These are phyloP conservation scores for Taphrorychus bicolor DNA, from an alignment of 2,888 invertebrate species.

Conservation along the genomic window DNA sequence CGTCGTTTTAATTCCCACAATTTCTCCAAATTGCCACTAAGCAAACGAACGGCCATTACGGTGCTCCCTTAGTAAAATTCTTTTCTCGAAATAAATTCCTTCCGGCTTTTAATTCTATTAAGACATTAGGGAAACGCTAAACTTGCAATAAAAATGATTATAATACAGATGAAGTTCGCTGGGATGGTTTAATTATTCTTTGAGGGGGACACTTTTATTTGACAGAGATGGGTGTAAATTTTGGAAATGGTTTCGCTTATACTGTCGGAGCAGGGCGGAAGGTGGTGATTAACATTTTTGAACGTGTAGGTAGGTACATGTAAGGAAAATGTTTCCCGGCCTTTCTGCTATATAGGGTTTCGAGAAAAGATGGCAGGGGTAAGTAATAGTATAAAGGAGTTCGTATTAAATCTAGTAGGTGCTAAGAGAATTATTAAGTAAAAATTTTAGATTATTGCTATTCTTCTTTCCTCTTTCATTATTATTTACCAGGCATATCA, in stretches of 20 bases:
- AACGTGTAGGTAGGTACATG: conserved; percentile 13
- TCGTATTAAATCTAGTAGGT: too few species aligned
- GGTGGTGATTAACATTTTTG: conserved; percentile 29
- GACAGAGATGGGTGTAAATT: conserved; percentile 31
- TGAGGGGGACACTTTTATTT: conserved; percentile 35
- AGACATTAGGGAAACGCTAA: conserved; percentile 25
- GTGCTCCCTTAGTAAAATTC: conserved; percentile 21
- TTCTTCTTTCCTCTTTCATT: too few species aligned
- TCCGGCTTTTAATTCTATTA: conserved; percentile 24
- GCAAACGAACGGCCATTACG: conserved; percentile 15
- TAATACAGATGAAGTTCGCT: conserved; percentile 40
- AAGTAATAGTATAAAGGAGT: too few species aligned
- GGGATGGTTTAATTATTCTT: conserved; percentile 30
- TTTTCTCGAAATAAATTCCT: conserved; percentile 30
- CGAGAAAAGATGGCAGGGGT: background rate
- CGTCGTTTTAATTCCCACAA: conserved; percentile 14
- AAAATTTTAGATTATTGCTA: too few species aligned
- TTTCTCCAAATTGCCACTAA: conserved; percentile 17
- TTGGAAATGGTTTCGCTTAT: conserved; percentile 14
- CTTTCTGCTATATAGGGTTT: conserved; percentile 11
- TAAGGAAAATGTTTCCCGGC: background rate
- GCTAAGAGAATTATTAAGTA: too few species aligned
- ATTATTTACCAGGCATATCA: too few species aligned
- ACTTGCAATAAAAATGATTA: conserved; percentile 38
- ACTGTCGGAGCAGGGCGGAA: conserved; percentile 11